Evolutionary conservation across 2,113 vertebrate species (phyloP), one percentile per base, ranked within the genome.

Genomic region (Buteo buteo): DNA sequence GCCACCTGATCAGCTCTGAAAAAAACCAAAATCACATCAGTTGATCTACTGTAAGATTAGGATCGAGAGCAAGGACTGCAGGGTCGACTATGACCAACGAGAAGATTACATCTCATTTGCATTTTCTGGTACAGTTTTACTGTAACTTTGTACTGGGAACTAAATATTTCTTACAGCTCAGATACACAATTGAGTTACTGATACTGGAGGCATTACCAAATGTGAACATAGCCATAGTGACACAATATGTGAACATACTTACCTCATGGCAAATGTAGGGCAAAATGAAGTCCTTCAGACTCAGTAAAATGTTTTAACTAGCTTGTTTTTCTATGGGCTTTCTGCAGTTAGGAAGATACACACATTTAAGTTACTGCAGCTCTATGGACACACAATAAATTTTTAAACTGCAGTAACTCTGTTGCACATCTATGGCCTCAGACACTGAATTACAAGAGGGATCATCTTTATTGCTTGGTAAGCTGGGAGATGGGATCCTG

Each of bases 1-100:
- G 16, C 0, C 7, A 66, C 5, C 4, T 66, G 45, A 72, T 38
- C 19, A 5, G 0, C 13, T 77, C 31, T 71, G 16, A 16, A 24
- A 29, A n/a, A 47, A 83, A 2, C 0, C 4, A 19, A 64, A 74
- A 44, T 19, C 25, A 26, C 10, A 24, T 24, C 3, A 7, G 14
- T 26, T 54, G 42, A 21, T 44, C 31, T 69, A 21, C 26, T 16
- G 3, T 69, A 31, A 61, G 16, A 58, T 1, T 67, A 15, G 24
- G 12, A 52, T n/a, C 49, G 86, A 11, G 24, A 69, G 5, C 11
- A 79, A 36, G 25, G 24, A 54, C 36, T 62, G 24, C 25, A 42
- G 47, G 20, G 42, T 57, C 26, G 16, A 32, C 45, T 66, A 29
- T 10, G 21, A 34, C 50, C 21, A 59, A 16, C 8, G 11, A 55